Evolutionary conservation across 2,888 invertebrate species (phyloP).

Genomic region (Dynastes tityus): DNA sequence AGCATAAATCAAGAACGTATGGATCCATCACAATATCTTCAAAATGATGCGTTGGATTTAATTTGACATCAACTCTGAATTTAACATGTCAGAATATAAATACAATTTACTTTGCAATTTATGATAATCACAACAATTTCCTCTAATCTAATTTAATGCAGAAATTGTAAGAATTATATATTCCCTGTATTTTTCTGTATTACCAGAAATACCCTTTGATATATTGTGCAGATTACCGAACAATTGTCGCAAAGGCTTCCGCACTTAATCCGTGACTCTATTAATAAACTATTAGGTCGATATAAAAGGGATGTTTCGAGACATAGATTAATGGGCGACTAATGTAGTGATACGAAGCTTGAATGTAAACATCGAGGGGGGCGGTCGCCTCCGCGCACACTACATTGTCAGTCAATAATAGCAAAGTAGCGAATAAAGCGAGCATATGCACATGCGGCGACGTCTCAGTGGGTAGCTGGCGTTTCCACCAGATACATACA

Average conservation of each 20-base stretch:
- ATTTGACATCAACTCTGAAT: too few relatives aligned
- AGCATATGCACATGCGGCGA: constrained; percentile 57
- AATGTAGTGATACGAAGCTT: constrained; percentile 66
- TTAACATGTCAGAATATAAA: too few relatives aligned
- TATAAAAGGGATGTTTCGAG: constrained; percentile 55
- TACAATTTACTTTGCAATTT: too few relatives aligned
- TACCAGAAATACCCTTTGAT: constrained; percentile 3
- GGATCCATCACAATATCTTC: too few relatives aligned
- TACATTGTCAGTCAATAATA: constrained; percentile 41
- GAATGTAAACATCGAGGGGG: constrained; percentile 65
- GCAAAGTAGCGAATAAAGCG: constrained; percentile 56
- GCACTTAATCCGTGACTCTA: constrained; percentile 47
- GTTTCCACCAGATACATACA: neutral
- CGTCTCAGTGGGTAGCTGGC: constrained; percentile 53
- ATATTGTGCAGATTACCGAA: neutral
- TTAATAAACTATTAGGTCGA: constrained; percentile 59
- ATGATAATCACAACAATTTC: too few relatives aligned
- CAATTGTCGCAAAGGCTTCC: constrained; percentile 15
- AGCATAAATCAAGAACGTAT: too few relatives aligned
- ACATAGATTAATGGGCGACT: constrained; percentile 65
- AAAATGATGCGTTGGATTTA: too few relatives aligned
- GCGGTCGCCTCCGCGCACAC: constrained; percentile 22
- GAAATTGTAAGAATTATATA: neutral
- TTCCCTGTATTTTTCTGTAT: neutral
- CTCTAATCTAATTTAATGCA: neutral